Percentiles rank a stretch among this genome's conserved stretches.
Evolutionary conservation across 2,888 invertebrate species (phyloP).

Genomic region (Leptinotarsa haldemani): DNA sequence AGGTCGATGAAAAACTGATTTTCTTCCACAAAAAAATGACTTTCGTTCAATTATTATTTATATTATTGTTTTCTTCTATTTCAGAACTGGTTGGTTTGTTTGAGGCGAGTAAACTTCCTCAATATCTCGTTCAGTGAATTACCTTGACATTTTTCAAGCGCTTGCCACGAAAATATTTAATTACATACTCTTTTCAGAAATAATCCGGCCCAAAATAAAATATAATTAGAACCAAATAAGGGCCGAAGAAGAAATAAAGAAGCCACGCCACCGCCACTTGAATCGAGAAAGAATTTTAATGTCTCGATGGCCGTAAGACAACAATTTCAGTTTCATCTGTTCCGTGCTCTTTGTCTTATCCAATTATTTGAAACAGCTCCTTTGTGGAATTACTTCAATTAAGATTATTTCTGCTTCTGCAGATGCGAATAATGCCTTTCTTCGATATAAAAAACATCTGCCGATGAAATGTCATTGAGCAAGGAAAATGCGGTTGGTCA

Average conservation of each 20-base stretch:
- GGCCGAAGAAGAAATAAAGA: neutral
- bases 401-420: conserved; percentile 16
- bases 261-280: neutral
- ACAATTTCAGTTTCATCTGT: conserved; percentile 10
- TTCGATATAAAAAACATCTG: neutral
- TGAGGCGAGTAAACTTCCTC: too few species aligned
- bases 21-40: too few species aligned
- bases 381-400: conserved; percentile 15
- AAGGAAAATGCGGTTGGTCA: conserved; percentile 1
- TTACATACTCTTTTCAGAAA: neutral
- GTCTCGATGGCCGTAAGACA: conserved; percentile 5
- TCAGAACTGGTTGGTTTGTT: too few species aligned
- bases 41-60: too few species aligned
- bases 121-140: too few species aligned
- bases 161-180: neutral
- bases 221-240: conserved; percentile 1
- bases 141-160: neutral
- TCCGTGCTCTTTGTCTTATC: conserved; percentile 8
- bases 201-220: neutral
- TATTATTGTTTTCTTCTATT: too few species aligned
- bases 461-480: neutral
- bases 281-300: conserved; percentile 16
- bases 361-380: conserved; percentile 14
- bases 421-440: neutral
- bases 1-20: too few species aligned